Evolutionary conservation across 2,888 invertebrate species (phyloP).

Genomic region (Neoaliturus tenellus): DNA sequence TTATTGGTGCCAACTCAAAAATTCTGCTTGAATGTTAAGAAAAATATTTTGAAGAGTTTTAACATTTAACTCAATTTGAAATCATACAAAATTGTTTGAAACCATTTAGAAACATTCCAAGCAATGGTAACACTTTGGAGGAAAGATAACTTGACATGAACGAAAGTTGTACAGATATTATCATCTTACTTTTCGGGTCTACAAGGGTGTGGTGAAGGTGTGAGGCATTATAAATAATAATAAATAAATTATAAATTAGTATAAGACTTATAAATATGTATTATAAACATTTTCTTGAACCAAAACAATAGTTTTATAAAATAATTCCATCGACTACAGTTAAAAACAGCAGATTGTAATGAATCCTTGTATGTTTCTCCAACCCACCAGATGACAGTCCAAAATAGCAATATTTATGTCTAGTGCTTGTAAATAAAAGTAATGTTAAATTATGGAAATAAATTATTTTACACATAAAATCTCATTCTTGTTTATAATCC

Average conservation of each 20-base stretch:
- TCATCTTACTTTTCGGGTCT: constrained; percentile 57
- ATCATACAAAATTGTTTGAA: no score
- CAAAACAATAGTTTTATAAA: constrained; percentile 4
- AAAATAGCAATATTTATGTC: constrained; percentile 45
- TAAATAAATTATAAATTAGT: constrained; percentile 53
- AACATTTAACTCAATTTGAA: no score
- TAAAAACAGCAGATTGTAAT: background rate
- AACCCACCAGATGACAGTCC: constrained; percentile 46
- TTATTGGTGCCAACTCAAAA: no score
- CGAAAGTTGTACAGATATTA: constrained; percentile 40
- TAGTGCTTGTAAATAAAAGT: constrained; percentile 33
- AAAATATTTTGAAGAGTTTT: no score
- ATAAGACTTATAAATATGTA: constrained; percentile 58
- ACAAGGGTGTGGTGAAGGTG: constrained; percentile 58
- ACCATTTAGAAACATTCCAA: background rate
- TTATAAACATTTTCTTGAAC: constrained; percentile 43
- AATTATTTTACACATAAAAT: constrained; percentile 47
- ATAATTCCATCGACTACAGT: background rate
- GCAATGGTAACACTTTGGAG: constrained; percentile 2
- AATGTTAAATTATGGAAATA: constrained; percentile 47
- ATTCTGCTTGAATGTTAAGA: no score
- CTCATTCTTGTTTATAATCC: background rate
- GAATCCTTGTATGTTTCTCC: background rate
- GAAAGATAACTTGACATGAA: constrained; percentile 25
- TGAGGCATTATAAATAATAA: constrained; percentile 61